A percentile compares a stretch with the other conserved stretches of the same genome.
Conservation (phyloP, 1,140 invertebrate species). For the Leptinotarsa lineolata region DNA sequence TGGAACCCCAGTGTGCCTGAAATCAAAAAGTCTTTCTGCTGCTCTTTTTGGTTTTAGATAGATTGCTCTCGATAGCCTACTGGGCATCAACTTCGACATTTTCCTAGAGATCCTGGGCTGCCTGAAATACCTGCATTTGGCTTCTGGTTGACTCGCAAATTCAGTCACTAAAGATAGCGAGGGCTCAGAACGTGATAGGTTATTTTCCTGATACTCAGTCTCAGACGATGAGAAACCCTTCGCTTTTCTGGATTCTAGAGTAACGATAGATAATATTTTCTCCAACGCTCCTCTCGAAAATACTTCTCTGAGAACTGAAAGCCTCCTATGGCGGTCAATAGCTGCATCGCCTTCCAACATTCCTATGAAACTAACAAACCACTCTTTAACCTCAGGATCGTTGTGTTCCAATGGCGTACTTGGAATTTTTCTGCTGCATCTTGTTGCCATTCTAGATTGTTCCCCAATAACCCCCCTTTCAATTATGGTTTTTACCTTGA, state of each 20-base stretch:
- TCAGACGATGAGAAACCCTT: neutral
- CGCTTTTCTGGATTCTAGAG: neutral
- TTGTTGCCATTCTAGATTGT: neutral
- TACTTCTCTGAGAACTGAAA: slow-evolving; percentile 3
- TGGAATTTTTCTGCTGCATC: neutral
- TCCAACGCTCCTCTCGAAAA: neutral
- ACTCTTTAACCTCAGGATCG: neutral
- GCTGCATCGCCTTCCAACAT: neutral
- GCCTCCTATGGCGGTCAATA: neutral
- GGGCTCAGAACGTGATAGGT: neutral
- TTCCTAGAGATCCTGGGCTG: neutral
- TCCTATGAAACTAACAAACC: neutral
- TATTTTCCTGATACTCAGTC: neutral
- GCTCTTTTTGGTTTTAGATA: neutral
- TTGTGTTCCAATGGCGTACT: neutral
- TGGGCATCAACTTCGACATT: neutral
- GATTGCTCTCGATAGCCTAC: neutral
- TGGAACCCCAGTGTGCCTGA: neutral
- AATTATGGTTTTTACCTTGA: neutral
- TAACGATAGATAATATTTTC: neutral
- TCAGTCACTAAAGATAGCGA: neutral
- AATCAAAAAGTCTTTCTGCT: neutral
- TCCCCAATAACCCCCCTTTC: neutral
- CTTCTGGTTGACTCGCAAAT: neutral
- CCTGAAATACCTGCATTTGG: neutral